Base-by-base conservation (phyloP, 2,888 invertebrate genomes). In the Vanessa cardui region DNA sequence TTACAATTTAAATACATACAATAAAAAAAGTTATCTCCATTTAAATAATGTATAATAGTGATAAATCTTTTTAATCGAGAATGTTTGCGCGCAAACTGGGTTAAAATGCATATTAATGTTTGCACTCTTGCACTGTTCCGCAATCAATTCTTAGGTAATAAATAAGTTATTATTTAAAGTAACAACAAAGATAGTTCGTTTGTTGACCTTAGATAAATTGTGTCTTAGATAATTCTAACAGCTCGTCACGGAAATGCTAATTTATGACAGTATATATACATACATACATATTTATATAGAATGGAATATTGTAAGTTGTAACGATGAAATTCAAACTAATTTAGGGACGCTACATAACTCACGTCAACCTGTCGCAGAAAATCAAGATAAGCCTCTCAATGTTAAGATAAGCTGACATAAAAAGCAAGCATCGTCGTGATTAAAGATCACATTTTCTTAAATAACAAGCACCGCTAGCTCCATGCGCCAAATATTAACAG, bases 161-260 rank as follows among this genome's bases (percentile, higher is more conserved):
- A 85, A 84, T 82, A 80, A 78, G 73, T 72, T 74, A 76, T 80
- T 83, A 86, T 85, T 69, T 72, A 69, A 74, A 77, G 75, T 74
- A 72, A 76, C 74, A 80, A 82, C 80, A 78, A 80, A 80, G 78
- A 73, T 74, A 77, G 75, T 72, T 76, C 72, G 83, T 83, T 69
- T 85, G 77, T 83, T 89, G 87, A 89, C 87, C 89, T 81, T 77
- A 80, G 85, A 88, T 87, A 85, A 81, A 82, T 77, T 78, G 76
- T 78, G 78, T 66, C 61, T 61, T 70, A 80, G 77, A 83, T 84
- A 81, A 76, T 75, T 77, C 72, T 69, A 74, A 72, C 73, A 73
- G 63, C 65, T 72, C 70, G 69, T 71, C 73, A 66, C 74, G 78
- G 77, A 81, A 81, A 79, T 73, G 64, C 49, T 65, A 70, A 74